These are phyloP conservation scores for Papilio dardanus DNA, from an alignment of 1,140 invertebrate genomes.

Conservation along the genomic window DNA sequence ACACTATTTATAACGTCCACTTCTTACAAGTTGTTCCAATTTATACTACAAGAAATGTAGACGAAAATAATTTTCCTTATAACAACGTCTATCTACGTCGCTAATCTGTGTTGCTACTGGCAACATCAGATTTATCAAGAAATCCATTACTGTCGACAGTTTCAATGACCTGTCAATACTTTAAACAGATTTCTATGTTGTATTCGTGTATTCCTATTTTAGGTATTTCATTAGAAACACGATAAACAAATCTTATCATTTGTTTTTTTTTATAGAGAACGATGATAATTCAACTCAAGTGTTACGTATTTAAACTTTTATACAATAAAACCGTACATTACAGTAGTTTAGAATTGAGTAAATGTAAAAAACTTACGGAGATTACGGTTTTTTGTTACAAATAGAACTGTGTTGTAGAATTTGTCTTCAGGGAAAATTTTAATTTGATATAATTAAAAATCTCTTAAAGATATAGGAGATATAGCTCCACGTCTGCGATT, in stretches of 20 bases:
- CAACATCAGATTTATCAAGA: conserved; percentile 28
- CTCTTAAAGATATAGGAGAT: too few species aligned
- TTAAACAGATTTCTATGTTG: conserved; percentile 3
- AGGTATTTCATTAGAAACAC: neutral
- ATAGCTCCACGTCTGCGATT: too few species aligned
- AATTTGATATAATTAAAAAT: too few species aligned
- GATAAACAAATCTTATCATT: conserved; percentile 12
- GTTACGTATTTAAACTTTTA: neutral
- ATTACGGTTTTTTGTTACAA: too few species aligned
- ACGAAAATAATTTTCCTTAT: conserved; percentile 6
- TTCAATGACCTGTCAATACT: conserved; percentile 32
- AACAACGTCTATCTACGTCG: neutral
- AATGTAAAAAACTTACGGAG: too few species aligned
- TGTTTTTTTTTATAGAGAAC: neutral
- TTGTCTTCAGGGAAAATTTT: too few species aligned
- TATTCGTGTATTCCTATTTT: neutral
- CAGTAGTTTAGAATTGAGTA: too few species aligned
- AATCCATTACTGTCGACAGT: conserved; percentile 37
- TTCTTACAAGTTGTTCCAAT: neutral
- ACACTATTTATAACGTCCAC: neutral
- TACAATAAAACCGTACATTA: neutral
- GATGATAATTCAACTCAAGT: neutral
- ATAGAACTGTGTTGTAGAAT: neutral
- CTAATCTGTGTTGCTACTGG: neutral
- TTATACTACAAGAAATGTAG: neutral